Conservation (phyloP, 2,113 vertebrate genomes). For the Podilymbus podiceps region DNA sequence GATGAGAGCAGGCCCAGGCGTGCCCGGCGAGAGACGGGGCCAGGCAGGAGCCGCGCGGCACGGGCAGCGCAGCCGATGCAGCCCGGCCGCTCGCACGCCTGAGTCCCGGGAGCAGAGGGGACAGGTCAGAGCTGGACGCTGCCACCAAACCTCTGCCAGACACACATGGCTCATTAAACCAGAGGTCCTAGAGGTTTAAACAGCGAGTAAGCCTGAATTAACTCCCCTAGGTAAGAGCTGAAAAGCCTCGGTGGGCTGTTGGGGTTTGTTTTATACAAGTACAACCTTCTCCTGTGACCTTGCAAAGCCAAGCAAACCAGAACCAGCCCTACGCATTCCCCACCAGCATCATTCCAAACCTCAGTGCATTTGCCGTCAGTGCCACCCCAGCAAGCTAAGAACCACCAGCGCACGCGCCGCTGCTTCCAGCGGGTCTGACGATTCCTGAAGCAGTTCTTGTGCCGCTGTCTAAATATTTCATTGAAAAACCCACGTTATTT, state of each 20-base stretch:
- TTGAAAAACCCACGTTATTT: background rate
- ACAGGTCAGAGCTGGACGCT: background rate
- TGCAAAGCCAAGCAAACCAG: background rate
- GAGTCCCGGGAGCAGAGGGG: background rate
- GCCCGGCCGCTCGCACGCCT: accelerated
- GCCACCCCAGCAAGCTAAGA: background rate
- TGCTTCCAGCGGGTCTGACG: accelerated
- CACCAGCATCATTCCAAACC: background rate
- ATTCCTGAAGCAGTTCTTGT: too few species aligned
- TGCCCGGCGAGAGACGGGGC: background rate
- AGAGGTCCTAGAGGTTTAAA: background rate
- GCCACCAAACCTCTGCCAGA: background rate
- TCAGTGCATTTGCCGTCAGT: accelerated
- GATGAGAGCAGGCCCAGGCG: background rate
- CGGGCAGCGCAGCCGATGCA: background rate
- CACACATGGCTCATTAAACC: background rate
- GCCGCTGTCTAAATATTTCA: background rate
- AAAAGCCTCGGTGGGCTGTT: background rate
- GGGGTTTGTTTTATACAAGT: background rate
- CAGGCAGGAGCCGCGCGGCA: background rate
- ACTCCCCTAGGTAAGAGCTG: background rate
- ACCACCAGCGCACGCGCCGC: accelerated
- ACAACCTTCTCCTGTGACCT: background rate
- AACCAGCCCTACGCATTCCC: background rate
- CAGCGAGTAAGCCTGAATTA: background rate